Percentiles rank a stretch among this genome's conserved stretches.
phyloP scores from a whole-genome alignment of 2,113 vertebrate genomes.

The Anolis carolinensis region DNA sequence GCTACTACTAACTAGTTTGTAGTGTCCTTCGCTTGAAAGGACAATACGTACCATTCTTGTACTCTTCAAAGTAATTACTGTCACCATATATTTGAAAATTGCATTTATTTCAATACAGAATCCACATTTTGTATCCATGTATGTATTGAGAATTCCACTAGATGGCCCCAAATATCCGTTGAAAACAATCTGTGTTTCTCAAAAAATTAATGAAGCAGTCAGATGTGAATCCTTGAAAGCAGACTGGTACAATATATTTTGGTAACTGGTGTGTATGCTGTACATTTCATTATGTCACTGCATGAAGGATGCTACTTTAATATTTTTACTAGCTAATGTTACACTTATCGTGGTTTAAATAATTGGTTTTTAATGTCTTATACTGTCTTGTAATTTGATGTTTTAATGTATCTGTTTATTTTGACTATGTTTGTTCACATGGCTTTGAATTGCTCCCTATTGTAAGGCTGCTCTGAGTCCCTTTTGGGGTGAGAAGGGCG shows the following conservation, averaged over 20 bases:
- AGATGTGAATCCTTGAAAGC: constrained; percentile 61
- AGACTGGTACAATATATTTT: constrained; percentile 28
- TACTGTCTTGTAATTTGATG: no score
- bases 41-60: neutral
- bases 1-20: no score
- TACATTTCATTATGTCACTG: neutral
- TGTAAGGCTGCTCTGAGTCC: no score
- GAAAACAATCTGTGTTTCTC: constrained; percentile 7
- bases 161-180: constrained; percentile 70
- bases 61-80: neutral
- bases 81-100: neutral
- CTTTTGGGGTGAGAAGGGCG: no score
- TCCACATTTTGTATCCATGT: fast-evolving
- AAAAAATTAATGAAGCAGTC: constrained; percentile 45
- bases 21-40: neutral
- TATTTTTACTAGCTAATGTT: constrained; percentile 11
- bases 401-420: no score
- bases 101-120: fast-evolving
- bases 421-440: no score
- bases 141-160: constrained; percentile 58
- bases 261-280: neutral
- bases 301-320: neutral
- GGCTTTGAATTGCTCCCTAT: no score
- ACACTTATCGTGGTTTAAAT: neutral
- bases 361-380: no score